These are phyloP conservation scores for Heliconius eleuchia DNA, from an alignment of 1,140 invertebrate genomes.

Conservation along the genomic window DNA sequence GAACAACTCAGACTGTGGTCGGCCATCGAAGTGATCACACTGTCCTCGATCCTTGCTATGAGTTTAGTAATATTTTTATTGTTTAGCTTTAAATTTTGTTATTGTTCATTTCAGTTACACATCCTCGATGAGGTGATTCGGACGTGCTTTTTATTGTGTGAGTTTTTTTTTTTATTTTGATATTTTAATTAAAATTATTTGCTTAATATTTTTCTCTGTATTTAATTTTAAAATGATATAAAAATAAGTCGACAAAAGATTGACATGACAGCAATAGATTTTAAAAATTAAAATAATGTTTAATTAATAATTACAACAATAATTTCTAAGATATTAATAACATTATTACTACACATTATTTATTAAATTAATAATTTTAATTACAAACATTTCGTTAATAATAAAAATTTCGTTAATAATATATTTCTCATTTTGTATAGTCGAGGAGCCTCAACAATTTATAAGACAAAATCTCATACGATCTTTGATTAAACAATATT, in stretches of 20 bases:
- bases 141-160: not conserved
- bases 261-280: too few species aligned
- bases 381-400: too few species aligned
- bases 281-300: too few species aligned
- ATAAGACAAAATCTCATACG: not conserved
- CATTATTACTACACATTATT: too few species aligned
- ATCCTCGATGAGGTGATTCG: not conserved
- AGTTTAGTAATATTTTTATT: not conserved
- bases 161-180: not conserved
- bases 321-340: too few species aligned
- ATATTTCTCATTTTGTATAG: too few species aligned
- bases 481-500: constrained; percentile 3
- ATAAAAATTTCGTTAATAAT: too few species aligned
- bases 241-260: too few species aligned
- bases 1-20: constrained; percentile 63
- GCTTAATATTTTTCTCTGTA: too few species aligned
- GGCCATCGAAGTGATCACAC: constrained; percentile 63
- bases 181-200: not conserved
- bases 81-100: not conserved
- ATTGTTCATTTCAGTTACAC: constrained; percentile 1
- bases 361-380: too few species aligned
- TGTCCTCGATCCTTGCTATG: not conserved
- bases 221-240: too few species aligned
- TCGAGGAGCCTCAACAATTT: not conserved
- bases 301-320: too few species aligned